Percentiles rank a stretch among this genome's conserved stretches.
phyloP scores from a whole-genome alignment of 2,888 invertebrate species.

The Lycocerus yunnanus region DNA sequence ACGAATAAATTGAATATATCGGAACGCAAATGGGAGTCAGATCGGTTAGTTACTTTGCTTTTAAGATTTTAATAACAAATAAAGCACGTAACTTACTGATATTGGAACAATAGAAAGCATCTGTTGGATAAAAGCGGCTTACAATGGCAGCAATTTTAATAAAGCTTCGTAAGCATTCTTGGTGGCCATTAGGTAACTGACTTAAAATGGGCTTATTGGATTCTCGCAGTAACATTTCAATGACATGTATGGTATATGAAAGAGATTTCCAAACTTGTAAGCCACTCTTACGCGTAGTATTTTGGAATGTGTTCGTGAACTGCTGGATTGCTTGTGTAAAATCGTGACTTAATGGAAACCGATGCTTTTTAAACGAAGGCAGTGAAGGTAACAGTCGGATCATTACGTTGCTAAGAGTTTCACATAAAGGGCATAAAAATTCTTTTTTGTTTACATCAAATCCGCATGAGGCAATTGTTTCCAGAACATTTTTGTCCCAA shows the following conservation, averaged over 20 bases:
- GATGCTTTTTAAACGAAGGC: conserved; percentile 54
- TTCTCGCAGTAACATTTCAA: conserved; percentile 73
- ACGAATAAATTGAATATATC: conserved; percentile 77
- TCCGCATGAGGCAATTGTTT: conserved; percentile 57
- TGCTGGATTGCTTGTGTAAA: too few species aligned
- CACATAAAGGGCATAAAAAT: conserved; percentile 96
- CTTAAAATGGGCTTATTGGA: conserved; percentile 74
- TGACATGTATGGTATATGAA: conserved; percentile 77
- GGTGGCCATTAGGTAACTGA: conserved; percentile 75
- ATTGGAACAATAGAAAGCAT: too few species aligned
- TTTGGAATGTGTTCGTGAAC: conserved; percentile 53
- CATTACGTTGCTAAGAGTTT: conserved; percentile 93
- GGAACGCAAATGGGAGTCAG: conserved; percentile 83
- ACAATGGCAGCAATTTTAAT: conserved; percentile 66
- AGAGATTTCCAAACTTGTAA: conserved; percentile 74
- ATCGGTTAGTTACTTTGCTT: too few species aligned
- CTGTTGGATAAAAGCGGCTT: too few species aligned
- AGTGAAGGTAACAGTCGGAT: conserved; percentile 84
- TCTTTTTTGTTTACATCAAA: conserved; percentile 62
- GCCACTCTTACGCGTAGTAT: conserved; percentile 58
- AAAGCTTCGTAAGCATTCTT: conserved; percentile 75
- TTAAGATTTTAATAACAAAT: too few species aligned
- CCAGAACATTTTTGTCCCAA: conserved; percentile 76
- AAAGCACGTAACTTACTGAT: conserved; percentile 55
- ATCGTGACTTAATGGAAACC: too few species aligned